A percentile compares a stretch with the other conserved stretches of the same genome.
Conservation (phyloP, 2,113 vertebrate genomes). For the Tricholaema leucomelas region DNA sequence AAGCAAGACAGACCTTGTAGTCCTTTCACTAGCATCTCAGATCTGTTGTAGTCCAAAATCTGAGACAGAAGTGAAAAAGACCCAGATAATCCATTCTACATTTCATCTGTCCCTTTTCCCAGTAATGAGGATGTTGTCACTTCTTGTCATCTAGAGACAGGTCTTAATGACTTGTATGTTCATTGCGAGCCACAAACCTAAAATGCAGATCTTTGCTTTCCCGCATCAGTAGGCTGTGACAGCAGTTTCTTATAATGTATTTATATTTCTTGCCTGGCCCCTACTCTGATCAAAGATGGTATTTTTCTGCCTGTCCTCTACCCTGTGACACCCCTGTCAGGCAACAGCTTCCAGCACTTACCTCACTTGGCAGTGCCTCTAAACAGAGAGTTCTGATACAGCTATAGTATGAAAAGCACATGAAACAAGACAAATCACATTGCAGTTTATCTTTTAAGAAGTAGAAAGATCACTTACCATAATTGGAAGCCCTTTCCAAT, state of each 20-base stretch:
- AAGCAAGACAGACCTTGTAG: background rate
- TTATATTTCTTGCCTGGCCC: background rate
- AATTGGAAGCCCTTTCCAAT: background rate
- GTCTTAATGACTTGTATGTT: background rate
- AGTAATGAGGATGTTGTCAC: accelerated
- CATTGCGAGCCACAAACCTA: background rate
- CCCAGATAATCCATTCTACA: background rate
- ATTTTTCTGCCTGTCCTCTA: background rate
- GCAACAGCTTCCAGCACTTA: constrained; percentile 27
- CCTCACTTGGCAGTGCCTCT: constrained; percentile 15
- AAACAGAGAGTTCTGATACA: background rate
- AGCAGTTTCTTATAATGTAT: background rate
- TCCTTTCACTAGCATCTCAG: background rate
- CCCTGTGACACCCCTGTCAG: background rate
- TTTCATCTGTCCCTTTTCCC: background rate
- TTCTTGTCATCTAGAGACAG: background rate
- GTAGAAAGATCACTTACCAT: background rate
- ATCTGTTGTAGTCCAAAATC: background rate
- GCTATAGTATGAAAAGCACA: background rate
- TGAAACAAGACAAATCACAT: background rate
- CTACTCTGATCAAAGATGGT: background rate
- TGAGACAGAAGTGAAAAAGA: background rate
- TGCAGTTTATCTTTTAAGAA: background rate
- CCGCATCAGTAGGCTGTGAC: accelerated
- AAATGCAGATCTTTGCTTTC: background rate